Evolutionary conservation across 2,113 vertebrate genomes (phyloP).

Genomic region (Cercopithecus mona): DNA sequence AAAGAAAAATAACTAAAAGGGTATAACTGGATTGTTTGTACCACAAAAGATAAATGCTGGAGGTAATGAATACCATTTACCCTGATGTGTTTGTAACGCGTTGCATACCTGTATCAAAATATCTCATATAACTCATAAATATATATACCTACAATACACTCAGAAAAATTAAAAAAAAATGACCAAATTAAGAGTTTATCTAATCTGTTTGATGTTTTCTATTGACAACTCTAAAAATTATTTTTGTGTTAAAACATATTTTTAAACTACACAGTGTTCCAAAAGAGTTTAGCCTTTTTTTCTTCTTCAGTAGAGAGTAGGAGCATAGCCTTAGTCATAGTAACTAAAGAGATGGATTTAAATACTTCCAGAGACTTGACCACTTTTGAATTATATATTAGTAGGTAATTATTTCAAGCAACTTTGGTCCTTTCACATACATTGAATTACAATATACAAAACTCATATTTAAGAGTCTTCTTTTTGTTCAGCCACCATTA

Average conservation of each 20-base stretch:
- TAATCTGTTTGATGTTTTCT: background rate
- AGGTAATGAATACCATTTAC: too few relatives aligned
- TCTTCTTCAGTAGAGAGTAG: background rate
- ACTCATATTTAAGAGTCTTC: background rate
- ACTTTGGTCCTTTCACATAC: background rate
- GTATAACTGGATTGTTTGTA: too few relatives aligned
- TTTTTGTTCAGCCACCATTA: background rate
- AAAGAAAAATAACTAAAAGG: background rate
- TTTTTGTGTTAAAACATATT: constrained; percentile 8
- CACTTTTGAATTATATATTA: background rate
- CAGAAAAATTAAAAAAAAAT: background rate
- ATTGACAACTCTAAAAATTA: background rate
- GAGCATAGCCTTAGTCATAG: background rate
- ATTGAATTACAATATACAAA: background rate
- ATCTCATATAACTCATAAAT: too few relatives aligned
- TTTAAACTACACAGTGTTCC: background rate
- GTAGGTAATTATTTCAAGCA: background rate
- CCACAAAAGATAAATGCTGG: too few relatives aligned
- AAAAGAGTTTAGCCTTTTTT: background rate
- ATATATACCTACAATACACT: too few relatives aligned
- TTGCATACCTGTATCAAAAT: too few relatives aligned
- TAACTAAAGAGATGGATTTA: background rate
- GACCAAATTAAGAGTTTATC: background rate
- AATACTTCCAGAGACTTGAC: background rate
- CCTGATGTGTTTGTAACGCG: too few relatives aligned